Evolutionary conservation across 92 coral and sea anemone species (phyloP), one percentile per base, ranked within the genome.

Genomic region (Epizoanthus illoricatus): DNA sequence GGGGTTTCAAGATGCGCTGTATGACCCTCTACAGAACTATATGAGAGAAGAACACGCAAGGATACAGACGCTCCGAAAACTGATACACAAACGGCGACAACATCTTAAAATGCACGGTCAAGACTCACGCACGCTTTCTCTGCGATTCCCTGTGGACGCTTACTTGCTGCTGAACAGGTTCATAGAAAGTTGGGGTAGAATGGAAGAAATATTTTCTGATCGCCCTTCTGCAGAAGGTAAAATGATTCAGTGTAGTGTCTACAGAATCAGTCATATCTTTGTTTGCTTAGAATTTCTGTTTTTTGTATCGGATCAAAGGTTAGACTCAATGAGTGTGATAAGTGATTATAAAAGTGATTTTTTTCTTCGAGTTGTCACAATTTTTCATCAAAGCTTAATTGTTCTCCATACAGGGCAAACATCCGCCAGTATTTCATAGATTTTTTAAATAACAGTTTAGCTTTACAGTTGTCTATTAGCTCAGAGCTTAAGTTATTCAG

Each of bases 211-310:
- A 9, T 16, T 68, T 68, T 33, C 52, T 33, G 21, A 68, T 40
- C 49, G 73, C 40, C 73, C 4, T n/a, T 18, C 47, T 16, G 40
- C 49, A 68, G n/a, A 40, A 39, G 73, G 73, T 68, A 68, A 68
- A 43, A 19, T 16, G 2, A 33, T 33, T 4, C 9, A 36, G 16
- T 7, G 20, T 68, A 15, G 8, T 24, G 7, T 3, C 42, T 39
- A 15, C 3, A 5, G 36, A 24, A 20, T 64, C 36, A 28, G 36
- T 28, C 68, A 28, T 20, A 12, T 28, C 41, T 4, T 28, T 7
- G 49, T 1, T 39, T 9, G 5, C 39, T 24, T 11, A 23, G 5
- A 7, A 52, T 2, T 9, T 52, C 56, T 52, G 56, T 11, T 52
- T 9, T 10, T 52, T 52, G 56, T 52, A 52, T 52, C 11, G 56